phyloP scores from a whole-genome alignment of 2,888 invertebrate species.

The Mythimna albipuncta region DNA sequence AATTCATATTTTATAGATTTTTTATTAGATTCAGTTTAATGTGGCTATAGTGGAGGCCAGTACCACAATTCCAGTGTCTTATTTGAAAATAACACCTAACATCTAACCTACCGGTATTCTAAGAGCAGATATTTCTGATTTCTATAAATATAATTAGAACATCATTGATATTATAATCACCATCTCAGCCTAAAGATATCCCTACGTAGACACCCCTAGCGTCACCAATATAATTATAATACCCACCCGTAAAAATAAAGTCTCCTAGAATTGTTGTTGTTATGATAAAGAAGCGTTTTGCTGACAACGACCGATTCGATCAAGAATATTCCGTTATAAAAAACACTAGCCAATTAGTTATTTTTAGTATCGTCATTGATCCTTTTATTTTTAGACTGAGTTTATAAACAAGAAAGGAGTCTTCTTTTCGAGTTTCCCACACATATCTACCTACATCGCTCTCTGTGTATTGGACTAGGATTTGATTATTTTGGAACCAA shows the following conservation, averaged over 20 bases:
- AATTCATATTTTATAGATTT: no score
- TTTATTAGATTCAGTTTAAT: no score
- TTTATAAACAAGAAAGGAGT: slow-evolving; percentile 18
- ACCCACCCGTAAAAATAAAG: neutral
- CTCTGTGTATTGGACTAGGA: neutral
- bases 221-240: neutral
- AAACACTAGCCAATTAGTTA: slow-evolving; percentile 18
- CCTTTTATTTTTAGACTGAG: slow-evolving; percentile 28
- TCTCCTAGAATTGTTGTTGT: slow-evolving; percentile 7
- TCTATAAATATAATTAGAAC: neutral
- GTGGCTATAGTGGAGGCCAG: no score
- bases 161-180: no score
- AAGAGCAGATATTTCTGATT: neutral
- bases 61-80: no score
- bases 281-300: neutral
- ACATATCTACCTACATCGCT: slow-evolving; percentile 4
- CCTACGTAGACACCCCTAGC: neutral
- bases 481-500: neutral
- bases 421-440: neutral
- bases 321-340: slow-evolving; percentile 15
- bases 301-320: slow-evolving; percentile 8
- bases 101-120: neutral
- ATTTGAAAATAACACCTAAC: no score
- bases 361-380: slow-evolving; percentile 37
- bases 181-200: neutral